Conservation (phyloP, 2,797 vertebrate species). For the Cheirogaleus major region DNA sequence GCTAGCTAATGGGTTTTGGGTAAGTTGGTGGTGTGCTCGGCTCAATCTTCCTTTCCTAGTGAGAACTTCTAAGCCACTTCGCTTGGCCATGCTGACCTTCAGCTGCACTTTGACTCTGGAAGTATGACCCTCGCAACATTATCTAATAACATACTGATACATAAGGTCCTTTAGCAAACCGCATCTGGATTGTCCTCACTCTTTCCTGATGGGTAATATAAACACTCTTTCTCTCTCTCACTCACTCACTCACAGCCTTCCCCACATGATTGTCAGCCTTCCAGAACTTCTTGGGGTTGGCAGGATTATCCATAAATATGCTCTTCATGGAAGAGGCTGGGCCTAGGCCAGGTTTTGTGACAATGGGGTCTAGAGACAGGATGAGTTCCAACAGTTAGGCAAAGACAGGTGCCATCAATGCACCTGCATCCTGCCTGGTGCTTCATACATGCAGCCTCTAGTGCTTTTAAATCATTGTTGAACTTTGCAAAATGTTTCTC, state of each 20-base stretch:
- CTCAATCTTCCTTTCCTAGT: neutral
- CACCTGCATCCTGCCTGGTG: neutral
- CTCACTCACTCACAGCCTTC: neutral
- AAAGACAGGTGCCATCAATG: neutral
- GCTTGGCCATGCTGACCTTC: neutral
- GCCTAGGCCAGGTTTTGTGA: neutral
- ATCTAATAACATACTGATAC: neutral
- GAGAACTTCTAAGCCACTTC: neutral
- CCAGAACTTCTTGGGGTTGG: neutral
- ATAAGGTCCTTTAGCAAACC: neutral
- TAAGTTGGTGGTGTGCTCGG: too few species aligned
- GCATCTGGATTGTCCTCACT: neutral
- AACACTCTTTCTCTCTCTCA: too few species aligned
- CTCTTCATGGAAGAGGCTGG: neutral
- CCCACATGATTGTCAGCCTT: neutral
- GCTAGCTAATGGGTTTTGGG: neutral
- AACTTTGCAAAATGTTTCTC: neutral
- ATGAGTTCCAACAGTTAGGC: neutral
- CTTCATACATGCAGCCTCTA: fast-evolving
- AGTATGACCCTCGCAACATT: neutral
- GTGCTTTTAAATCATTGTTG: neutral
- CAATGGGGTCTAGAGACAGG: neutral
- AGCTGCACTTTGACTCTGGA: neutral
- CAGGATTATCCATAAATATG: neutral
- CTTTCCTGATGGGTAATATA: neutral